phyloP scores from a whole-genome alignment of 2,113 vertebrate species.

The Panthera tigris region DNA sequence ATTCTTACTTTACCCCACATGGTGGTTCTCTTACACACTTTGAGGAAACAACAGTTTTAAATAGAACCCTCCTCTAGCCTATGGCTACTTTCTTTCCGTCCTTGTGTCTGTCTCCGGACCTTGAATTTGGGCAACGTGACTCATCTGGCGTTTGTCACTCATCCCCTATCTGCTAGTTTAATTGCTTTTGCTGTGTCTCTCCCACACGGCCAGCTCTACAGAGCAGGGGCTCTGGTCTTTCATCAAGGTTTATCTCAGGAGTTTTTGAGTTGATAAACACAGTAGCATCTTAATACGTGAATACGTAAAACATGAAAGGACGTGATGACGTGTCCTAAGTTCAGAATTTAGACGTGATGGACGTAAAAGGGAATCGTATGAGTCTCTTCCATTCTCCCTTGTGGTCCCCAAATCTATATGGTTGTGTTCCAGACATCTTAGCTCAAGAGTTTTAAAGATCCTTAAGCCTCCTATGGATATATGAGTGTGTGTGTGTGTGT shows the following conservation, averaged over 20 bases:
- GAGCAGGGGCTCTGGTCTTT: neutral
- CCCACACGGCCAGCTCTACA: neutral
- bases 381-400: neutral
- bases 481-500: too few relatives aligned
- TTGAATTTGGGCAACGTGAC: too few relatives aligned
- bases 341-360: neutral
- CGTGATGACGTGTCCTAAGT: neutral
- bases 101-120: neutral
- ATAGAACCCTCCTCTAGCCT: neutral
- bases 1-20: neutral
- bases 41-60: neutral
- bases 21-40: neutral
- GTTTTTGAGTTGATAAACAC: neutral
- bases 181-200: neutral
- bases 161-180: neutral
- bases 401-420: neutral
- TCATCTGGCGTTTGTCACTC: neutral
- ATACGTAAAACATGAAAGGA: neutral
- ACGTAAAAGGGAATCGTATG: neutral
- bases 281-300: neutral
- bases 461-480: neutral
- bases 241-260: neutral
- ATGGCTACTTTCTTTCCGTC: neutral
- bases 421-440: neutral
- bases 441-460: neutral